phyloP scores from a whole-genome alignment of 2,797 vertebrate species.

The Eulemur mongoz region DNA sequence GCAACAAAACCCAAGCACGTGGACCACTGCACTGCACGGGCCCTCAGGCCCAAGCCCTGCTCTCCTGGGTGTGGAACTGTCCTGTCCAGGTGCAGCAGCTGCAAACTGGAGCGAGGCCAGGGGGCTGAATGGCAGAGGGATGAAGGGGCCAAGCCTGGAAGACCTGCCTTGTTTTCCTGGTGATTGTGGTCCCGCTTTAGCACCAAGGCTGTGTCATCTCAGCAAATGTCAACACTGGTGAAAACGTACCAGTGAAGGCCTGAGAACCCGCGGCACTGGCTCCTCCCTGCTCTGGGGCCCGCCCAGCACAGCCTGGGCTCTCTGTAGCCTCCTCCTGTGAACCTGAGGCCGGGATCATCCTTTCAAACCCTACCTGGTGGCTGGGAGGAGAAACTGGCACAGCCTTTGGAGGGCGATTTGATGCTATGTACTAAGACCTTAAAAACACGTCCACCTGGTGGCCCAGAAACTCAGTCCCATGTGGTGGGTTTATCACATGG shows the following conservation, averaged over 20 bases:
- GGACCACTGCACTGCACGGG: not conserved
- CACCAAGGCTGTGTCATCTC: not conserved
- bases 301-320: not conserved
- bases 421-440: not conserved
- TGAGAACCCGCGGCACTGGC: fast-evolving
- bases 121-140: not conserved
- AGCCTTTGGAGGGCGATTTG: not conserved
- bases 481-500: not conserved
- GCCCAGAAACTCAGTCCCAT: not conserved
- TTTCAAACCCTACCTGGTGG: not conserved
- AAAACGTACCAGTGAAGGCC: not conserved
- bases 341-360: not conserved
- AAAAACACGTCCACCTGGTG: not conserved
- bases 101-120: fast-evolving
- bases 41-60: not conserved
- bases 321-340: not conserved
- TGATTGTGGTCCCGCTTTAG: not conserved
- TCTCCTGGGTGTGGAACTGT: not conserved
- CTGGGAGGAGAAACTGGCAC: not conserved
- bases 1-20: not conserved
- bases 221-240: not conserved
- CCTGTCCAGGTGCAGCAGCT: not conserved
- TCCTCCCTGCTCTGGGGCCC: not conserved
- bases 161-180: not conserved
- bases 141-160: not conserved